A percentile compares a stretch with the other conserved stretches of the same genome.
These are phyloP conservation scores for Astropecten irregularis DNA, from an alignment of 53 echinoderm and acorn worm genomes.

Conservation along the genomic window DNA sequence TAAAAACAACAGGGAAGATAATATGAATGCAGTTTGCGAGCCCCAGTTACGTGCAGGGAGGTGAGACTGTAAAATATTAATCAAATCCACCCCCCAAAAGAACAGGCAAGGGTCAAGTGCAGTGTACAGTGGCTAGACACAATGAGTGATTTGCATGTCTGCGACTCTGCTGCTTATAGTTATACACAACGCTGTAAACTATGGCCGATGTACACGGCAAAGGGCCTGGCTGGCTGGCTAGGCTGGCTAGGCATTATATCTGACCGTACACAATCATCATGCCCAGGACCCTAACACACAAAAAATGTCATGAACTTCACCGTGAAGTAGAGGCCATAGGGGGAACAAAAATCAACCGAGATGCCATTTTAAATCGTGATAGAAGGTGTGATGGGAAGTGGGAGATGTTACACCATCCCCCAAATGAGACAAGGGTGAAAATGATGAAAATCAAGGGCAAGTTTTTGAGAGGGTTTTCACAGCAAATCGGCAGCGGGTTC, in stretches of 20 bases:
- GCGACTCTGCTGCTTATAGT: too few relatives aligned
- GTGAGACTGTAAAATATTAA: conserved; percentile 24
- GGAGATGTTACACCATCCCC: not conserved
- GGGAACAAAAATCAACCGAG: not conserved
- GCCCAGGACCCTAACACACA: not conserved
- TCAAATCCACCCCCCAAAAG: conserved; percentile 22
- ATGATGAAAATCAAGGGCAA: too few relatives aligned
- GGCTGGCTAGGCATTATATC: too few relatives aligned
- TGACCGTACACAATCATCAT: too few relatives aligned
- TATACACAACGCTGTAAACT: not conserved
- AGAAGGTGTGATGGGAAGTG: not conserved
- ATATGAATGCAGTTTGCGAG: too few relatives aligned
- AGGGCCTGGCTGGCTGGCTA: too few relatives aligned
- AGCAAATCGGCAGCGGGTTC: too few relatives aligned
- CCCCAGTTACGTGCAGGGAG: not conserved
- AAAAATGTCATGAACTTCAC: conserved; percentile 42
- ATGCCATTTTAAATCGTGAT: not conserved
- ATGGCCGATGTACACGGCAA: conserved; percentile 30
- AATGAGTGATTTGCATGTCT: conserved; percentile 55
- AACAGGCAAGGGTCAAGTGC: conserved; percentile 48
- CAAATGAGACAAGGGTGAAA: not conserved
- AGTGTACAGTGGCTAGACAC: conserved; percentile 52
- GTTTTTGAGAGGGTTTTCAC: too few relatives aligned
- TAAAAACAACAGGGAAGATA: too few relatives aligned
- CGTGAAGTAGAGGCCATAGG: too few relatives aligned